A percentile compares a stretch with the other conserved stretches of the same genome.
These are phyloP conservation scores for Meloe dianella DNA, from an alignment of 2,888 invertebrate species.

Conservation along the genomic window DNA sequence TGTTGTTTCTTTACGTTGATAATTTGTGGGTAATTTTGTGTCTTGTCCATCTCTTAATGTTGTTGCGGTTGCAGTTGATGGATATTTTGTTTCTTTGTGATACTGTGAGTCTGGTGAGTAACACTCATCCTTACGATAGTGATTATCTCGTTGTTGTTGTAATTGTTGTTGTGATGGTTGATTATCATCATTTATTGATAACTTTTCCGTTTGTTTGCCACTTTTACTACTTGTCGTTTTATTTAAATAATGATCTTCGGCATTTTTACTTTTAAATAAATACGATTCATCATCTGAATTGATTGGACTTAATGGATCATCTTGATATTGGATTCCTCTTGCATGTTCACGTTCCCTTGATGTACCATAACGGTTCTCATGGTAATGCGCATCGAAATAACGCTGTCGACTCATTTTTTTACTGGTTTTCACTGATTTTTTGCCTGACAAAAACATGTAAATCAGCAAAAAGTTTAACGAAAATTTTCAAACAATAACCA, in stretches of 20 bases:
- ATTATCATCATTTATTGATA: not conserved
- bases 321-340: conserved; percentile 28
- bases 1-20: conserved; percentile 14
- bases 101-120: not conserved
- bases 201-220: not conserved
- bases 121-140: not conserved
- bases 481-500: not conserved
- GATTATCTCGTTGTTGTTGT: not conserved
- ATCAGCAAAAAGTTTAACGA: not conserved
- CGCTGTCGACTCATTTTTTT: conserved; percentile 22
- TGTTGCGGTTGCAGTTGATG: not conserved
- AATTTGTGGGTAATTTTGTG: conserved; percentile 21
- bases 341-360: conserved; percentile 19
- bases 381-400: conserved; percentile 13
- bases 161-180: not conserved
- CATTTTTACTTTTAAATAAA: conserved; percentile 18
- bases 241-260: not conserved
- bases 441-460: conserved; percentile 3
- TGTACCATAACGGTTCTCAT: conserved; percentile 4
- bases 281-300: conserved; percentile 30
- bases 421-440: not conserved
- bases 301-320: conserved; percentile 29
- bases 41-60: conserved; percentile 17
- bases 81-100: conserved; percentile 1
- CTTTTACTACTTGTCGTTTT: not conserved